These are phyloP conservation scores for Rhagium mordax DNA, from an alignment of 2,888 invertebrate genomes.

Conservation along the genomic window DNA sequence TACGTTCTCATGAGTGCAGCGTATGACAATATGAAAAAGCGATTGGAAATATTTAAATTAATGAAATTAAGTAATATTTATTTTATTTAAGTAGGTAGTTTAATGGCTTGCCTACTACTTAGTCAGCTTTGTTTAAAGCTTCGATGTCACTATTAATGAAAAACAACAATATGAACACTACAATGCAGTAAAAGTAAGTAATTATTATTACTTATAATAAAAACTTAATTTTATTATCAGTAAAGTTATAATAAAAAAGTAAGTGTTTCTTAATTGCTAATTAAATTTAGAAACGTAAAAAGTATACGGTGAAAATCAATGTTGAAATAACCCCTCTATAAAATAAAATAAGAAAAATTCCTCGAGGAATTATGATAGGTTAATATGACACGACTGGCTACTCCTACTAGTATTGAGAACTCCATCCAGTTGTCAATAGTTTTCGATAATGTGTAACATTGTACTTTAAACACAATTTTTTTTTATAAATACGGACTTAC, in stretches of 20 bases:
- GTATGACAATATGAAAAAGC: constrained; percentile 10
- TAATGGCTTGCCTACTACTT: constrained; percentile 15
- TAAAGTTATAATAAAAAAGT: not conserved
- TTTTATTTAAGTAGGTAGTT: constrained; percentile 8
- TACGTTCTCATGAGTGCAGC: not conserved
- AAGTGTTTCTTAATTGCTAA: constrained; percentile 14
- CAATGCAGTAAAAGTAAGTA: constrained; percentile 4
- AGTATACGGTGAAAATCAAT: no score
- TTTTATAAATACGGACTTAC: no score
- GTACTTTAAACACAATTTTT: no score
- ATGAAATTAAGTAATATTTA: constrained; percentile 10
- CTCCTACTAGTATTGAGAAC: no score
- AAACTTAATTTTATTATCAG: constrained; percentile 11
- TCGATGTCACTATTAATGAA: not conserved
- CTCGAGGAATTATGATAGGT: no score
- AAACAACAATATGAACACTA: not conserved
- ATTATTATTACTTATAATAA: constrained; percentile 22
- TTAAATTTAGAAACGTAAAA: not conserved
- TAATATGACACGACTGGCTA: no score
- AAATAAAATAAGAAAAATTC: no score
- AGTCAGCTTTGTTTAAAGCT: not conserved
- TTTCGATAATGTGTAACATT: no score
- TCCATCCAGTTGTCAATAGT: no score
- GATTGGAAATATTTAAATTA: constrained; percentile 14
- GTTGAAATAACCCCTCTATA: no score